phyloP scores from a whole-genome alignment of 2,113 vertebrate species.

The Rhizomys pruinosus region DNA sequence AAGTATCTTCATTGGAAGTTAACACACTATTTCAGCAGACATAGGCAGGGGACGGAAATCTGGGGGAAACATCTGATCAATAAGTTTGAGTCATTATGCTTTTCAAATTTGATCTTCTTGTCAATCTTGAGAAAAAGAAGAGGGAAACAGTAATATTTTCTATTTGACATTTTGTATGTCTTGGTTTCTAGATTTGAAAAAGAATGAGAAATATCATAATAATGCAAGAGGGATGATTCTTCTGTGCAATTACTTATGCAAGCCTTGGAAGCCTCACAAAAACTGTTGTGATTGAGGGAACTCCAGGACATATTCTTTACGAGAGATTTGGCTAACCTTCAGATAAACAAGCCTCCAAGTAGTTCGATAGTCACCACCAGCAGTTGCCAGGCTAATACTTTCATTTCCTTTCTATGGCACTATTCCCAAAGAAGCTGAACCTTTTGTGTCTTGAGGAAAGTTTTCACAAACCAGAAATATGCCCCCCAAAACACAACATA shows the following conservation, averaged over 20 bases:
- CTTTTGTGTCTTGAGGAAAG: constrained; percentile 68
- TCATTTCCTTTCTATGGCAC: constrained; percentile 64
- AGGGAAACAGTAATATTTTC: constrained; percentile 25
- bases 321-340: constrained; percentile 70
- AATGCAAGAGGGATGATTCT: constrained; percentile 46
- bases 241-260: constrained; percentile 61
- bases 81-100: not conserved
- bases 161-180: constrained; percentile 51
- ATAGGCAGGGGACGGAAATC: not conserved
- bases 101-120: constrained; percentile 44
- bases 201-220: constrained; percentile 69
- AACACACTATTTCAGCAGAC: not conserved
- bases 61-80: not conserved
- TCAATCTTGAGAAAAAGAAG: constrained; percentile 50
- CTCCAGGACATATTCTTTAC: constrained; percentile 73
- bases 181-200: constrained; percentile 68
- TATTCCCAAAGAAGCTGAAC: constrained; percentile 59
- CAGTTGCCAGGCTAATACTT: constrained; percentile 68
- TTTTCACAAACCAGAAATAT: constrained; percentile 55
- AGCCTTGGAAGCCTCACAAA: constrained; percentile 49
- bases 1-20: constrained; percentile 1
- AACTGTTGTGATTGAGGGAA: constrained; percentile 73
- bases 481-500: constrained; percentile 39
- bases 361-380: constrained; percentile 60
- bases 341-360: constrained; percentile 71